phyloP scores from a whole-genome alignment of 2,888 invertebrate genomes.

The Chaetogeoica ovagalla region DNA sequence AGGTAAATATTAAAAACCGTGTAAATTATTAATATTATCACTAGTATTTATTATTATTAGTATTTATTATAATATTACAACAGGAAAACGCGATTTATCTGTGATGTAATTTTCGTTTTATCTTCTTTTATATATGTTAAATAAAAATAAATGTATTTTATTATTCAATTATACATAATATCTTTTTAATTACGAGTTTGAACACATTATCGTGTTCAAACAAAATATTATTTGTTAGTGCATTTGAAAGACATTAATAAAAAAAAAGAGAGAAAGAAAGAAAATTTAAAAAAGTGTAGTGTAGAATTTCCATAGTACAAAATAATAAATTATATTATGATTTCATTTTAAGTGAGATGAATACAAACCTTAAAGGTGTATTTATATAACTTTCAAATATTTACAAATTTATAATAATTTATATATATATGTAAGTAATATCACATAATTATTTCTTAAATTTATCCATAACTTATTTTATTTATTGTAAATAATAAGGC shows the following conservation, averaged over 20 bases:
- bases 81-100: background rate
- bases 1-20: conserved; percentile 15
- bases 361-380: too few relatives aligned
- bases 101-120: background rate
- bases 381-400: background rate
- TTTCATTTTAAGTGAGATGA: background rate
- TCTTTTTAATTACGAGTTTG: background rate
- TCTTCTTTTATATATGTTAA: background rate
- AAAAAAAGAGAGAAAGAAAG: too few relatives aligned
- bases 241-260: conserved; percentile 25
- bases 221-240: background rate
- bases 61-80: background rate
- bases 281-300: background rate
- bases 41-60: too few relatives aligned
- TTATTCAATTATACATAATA: background rate
- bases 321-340: background rate
- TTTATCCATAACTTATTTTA: background rate
- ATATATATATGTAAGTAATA: background rate
- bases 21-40: background rate
- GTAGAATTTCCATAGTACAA: background rate
- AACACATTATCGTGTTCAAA: background rate
- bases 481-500: background rate
- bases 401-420: background rate
- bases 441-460: background rate
- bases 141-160: background rate